Conservation (phyloP, 2,888 invertebrate genomes). For the Drosophila algonquin region DNA sequence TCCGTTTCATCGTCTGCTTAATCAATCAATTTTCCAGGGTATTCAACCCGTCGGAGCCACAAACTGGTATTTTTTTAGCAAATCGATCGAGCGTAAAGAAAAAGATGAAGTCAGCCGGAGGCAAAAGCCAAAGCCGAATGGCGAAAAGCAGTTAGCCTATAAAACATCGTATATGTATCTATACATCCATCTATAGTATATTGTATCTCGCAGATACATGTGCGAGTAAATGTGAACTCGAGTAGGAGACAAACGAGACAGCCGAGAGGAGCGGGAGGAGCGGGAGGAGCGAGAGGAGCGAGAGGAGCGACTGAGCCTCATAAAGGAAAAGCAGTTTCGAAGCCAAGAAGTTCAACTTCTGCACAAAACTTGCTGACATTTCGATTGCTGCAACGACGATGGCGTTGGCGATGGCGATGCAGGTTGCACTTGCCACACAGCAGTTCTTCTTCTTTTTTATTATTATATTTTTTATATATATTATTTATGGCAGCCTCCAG, state of each 20-base stretch:
- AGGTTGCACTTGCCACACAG: slow-evolving; percentile 25
- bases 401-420: slow-evolving; percentile 51
- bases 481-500: slow-evolving; percentile 37
- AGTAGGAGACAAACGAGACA: slow-evolving; percentile 9
- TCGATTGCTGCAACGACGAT: slow-evolving; percentile 56
- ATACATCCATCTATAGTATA: slow-evolving; percentile 23
- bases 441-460: slow-evolving; percentile 25
- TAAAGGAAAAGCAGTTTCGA: slow-evolving; percentile 29
- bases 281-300: neutral
- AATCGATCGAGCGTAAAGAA: slow-evolving; percentile 69
- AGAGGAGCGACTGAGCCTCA: slow-evolving; percentile 6
- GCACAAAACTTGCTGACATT: slow-evolving; percentile 74
- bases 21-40: neutral
- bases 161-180: slow-evolving; percentile 43
- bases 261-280: slow-evolving; percentile 5
- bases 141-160: slow-evolving; percentile 73
- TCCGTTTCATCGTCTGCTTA: too few relatives aligned
- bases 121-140: slow-evolving; percentile 52
- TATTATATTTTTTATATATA: slow-evolving; percentile 34
- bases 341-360: slow-evolving; percentile 37
- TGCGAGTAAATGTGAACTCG: slow-evolving; percentile 6
- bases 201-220: slow-evolving; percentile 20
- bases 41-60: neutral
- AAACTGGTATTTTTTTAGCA: slow-evolving; percentile 9
- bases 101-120: slow-evolving; percentile 74